A percentile compares a stretch with the other conserved stretches of the same genome.
phyloP scores from a whole-genome alignment of 2,888 invertebrate species.

The Fragum sueziense region DNA sequence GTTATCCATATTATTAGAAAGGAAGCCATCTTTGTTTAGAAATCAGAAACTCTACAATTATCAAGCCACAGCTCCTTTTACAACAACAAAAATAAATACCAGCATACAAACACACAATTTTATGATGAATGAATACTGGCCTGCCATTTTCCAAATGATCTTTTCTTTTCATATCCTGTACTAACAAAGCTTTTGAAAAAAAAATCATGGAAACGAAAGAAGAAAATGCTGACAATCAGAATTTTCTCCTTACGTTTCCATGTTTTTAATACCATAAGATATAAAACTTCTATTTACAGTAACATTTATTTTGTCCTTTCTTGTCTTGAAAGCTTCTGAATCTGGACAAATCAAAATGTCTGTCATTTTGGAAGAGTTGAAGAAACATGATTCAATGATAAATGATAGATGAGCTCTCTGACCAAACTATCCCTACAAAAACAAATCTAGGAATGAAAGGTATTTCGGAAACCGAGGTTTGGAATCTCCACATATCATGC shows the following conservation, averaged over 20 bases:
- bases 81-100: not conserved
- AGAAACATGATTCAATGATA: not conserved
- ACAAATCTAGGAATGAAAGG: not conserved
- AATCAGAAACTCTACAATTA: not conserved
- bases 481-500: not conserved
- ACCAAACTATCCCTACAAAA: conserved; percentile 1
- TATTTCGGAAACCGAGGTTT: not conserved
- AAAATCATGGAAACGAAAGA: too few relatives aligned
- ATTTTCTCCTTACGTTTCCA: too few relatives aligned
- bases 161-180: too few relatives aligned
- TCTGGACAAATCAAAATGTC: not conserved
- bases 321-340: not conserved
- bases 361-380: not conserved
- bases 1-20: not conserved
- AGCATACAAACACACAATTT: too few relatives aligned
- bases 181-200: too few relatives aligned
- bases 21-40: not conserved
- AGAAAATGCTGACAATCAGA: too few relatives aligned
- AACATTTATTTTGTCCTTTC: not conserved
- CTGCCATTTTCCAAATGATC: too few relatives aligned
- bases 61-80: not conserved
- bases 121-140: too few relatives aligned
- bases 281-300: not conserved
- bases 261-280: too few relatives aligned
- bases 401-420: conserved; percentile 10